Conservation (phyloP, 2,797 vertebrate genomes). For the Tiaroga cobitis region DNA sequence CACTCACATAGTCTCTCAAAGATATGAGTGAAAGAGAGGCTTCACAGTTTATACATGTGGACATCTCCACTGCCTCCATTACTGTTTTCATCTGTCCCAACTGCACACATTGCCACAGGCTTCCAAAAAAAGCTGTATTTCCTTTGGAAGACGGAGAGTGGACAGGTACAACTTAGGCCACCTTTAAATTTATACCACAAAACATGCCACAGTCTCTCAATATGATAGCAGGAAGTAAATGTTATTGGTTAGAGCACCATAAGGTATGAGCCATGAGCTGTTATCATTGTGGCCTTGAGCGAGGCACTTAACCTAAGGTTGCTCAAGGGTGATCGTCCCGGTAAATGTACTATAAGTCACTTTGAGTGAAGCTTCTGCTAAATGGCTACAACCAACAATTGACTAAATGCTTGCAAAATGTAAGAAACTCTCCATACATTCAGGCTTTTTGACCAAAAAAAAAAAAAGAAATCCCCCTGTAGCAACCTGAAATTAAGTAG, state of each 20-base stretch:
- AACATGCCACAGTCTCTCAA: neutral
- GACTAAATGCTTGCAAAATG: neutral
- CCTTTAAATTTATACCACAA: slow-evolving; percentile 13
- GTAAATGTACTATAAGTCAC: neutral
- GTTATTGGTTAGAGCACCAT: neutral
- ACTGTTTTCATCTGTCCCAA: neutral
- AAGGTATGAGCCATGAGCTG: neutral
- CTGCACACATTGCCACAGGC: neutral
- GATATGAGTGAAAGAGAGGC: neutral
- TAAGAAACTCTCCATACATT: neutral
- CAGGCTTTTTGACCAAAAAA: neutral
- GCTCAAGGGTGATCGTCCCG: neutral
- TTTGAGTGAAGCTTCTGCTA: neutral
- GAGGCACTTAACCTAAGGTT: neutral
- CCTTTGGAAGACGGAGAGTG: neutral
- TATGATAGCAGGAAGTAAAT: neutral
- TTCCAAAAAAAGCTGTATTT: neutral
- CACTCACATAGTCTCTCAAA: neutral
- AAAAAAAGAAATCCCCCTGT: neutral
- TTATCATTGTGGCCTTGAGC: neutral
- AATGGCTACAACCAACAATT: neutral
- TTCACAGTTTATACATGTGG: neutral
- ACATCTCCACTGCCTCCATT: slow-evolving; percentile 2
- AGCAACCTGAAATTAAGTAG: neutral
- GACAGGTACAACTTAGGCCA: neutral